These are phyloP conservation scores for Dendrocincla tyrannina DNA, from an alignment of 2,797 vertebrate genomes.

Conservation along the genomic window DNA sequence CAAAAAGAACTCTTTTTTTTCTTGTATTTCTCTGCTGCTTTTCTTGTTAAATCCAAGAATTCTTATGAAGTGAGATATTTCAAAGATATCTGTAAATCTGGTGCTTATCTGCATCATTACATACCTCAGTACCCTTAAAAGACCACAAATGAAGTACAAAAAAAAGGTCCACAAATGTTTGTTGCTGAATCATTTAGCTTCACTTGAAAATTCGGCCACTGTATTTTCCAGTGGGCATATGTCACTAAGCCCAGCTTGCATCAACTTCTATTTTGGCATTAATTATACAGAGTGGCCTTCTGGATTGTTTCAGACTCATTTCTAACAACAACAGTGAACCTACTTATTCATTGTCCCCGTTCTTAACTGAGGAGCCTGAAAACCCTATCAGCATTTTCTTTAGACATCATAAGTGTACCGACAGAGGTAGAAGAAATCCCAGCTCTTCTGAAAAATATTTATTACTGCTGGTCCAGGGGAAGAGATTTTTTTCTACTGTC, in stretches of 20 bases:
- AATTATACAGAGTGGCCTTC: slow-evolving; percentile 14
- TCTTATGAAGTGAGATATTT: not conserved
- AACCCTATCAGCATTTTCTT: not conserved
- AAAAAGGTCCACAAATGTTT: not conserved
- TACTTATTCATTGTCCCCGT: not conserved
- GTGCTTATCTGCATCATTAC: not conserved
- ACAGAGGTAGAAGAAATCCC: not conserved
- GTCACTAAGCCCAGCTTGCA: not conserved
- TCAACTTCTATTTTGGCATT: not conserved
- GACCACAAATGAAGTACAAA: not conserved
- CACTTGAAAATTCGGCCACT: not conserved
- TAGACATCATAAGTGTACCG: not conserved
- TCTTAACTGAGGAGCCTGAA: not conserved
- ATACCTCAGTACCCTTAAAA: not conserved
- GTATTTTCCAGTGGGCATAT: not conserved
- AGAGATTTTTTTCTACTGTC: not conserved
- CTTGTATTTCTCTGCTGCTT: not conserved
- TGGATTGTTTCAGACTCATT: not conserved
- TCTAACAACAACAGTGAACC: not conserved
- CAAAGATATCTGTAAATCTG: not conserved
- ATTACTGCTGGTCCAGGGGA: not conserved
- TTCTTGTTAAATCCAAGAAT: not conserved
- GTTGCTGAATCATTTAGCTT: slow-evolving; percentile 12
- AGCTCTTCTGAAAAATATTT: not conserved
- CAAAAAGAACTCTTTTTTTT: not conserved